These are phyloP conservation scores for Tortrix viridana DNA, from an alignment of 2,888 invertebrate species.

Conservation along the genomic window DNA sequence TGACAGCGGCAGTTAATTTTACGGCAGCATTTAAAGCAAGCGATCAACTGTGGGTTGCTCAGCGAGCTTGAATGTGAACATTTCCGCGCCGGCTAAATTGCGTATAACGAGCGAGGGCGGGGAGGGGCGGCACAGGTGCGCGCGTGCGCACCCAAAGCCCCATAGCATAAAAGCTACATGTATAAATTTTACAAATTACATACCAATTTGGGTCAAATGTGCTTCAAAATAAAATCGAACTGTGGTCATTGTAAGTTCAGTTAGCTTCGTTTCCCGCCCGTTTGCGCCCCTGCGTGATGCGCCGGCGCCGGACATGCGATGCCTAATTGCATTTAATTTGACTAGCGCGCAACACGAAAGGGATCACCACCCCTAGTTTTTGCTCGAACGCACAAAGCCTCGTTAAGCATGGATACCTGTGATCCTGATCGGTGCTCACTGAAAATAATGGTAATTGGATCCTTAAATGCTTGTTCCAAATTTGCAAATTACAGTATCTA, in stretches of 20 bases:
- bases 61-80: slow-evolving; percentile 72
- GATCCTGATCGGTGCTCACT: slow-evolving; percentile 31
- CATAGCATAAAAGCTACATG: slow-evolving; percentile 17
- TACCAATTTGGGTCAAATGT: not conserved
- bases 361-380: slow-evolving; percentile 48
- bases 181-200: not conserved
- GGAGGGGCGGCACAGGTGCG: slow-evolving; percentile 71
- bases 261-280: slow-evolving; percentile 3
- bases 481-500: not conserved
- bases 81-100: slow-evolving; percentile 73
- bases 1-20: slow-evolving; percentile 45
- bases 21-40: slow-evolving; percentile 58
- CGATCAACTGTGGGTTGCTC: slow-evolving; percentile 64
- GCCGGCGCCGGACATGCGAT: slow-evolving; percentile 47
- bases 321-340: slow-evolving; percentile 66
- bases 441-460: slow-evolving; percentile 31
- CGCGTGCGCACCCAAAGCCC: slow-evolving; percentile 55
- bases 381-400: slow-evolving; percentile 49
- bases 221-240: not conserved
- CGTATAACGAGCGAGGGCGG: slow-evolving; percentile 73
- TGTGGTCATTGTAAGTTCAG: not conserved
- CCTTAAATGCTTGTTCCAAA: not conserved
- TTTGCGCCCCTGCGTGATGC: slow-evolving; percentile 39
- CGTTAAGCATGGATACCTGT: slow-evolving; percentile 35
- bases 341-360: slow-evolving; percentile 52